phyloP scores from a whole-genome alignment of 1,140 invertebrate species.

The Manduca sexta region DNA sequence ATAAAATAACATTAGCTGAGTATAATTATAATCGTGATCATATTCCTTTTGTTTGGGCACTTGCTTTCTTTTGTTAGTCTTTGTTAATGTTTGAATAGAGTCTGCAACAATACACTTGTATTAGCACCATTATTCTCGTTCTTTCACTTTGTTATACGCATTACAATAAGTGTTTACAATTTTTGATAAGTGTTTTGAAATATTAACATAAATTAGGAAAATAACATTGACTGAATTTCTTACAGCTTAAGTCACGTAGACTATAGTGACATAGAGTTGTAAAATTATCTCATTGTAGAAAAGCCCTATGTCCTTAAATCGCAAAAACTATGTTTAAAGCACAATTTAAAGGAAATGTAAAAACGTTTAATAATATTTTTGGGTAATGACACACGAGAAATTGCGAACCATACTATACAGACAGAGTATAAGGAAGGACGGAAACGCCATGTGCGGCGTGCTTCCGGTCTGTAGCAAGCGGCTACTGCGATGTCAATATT shows the following conservation, averaged over 20 bases:
- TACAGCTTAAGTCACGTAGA: too few relatives aligned
- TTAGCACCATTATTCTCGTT: constrained; percentile 9
- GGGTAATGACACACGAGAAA: too few relatives aligned
- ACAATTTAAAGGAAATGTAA: too few relatives aligned
- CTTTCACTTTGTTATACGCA: not conserved
- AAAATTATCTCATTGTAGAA: too few relatives aligned
- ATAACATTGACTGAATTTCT: too few relatives aligned
- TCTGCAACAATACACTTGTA: constrained; percentile 11
- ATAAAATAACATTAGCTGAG: too few relatives aligned
- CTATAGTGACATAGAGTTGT: too few relatives aligned
- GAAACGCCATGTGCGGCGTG: constrained; percentile 19
- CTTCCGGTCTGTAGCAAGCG: constrained; percentile 17
- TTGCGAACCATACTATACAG: not conserved
- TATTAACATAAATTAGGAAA: too few relatives aligned
- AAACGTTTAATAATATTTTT: too few relatives aligned
- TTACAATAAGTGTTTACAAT: not conserved
- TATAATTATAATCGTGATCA: not conserved
- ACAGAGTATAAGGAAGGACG: constrained; percentile 10
- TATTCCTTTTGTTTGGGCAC: constrained; percentile 16
- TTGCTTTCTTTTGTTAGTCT: constrained; percentile 10
- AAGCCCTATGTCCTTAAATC: too few relatives aligned
- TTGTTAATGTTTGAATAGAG: constrained; percentile 13
- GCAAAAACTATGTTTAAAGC: too few relatives aligned
- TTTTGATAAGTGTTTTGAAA: too few relatives aligned
- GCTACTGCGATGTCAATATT: constrained; percentile 27